These are phyloP conservation scores for Azorinus chamasolen DNA, from an alignment of 2,888 invertebrate species.

Conservation along the genomic window DNA sequence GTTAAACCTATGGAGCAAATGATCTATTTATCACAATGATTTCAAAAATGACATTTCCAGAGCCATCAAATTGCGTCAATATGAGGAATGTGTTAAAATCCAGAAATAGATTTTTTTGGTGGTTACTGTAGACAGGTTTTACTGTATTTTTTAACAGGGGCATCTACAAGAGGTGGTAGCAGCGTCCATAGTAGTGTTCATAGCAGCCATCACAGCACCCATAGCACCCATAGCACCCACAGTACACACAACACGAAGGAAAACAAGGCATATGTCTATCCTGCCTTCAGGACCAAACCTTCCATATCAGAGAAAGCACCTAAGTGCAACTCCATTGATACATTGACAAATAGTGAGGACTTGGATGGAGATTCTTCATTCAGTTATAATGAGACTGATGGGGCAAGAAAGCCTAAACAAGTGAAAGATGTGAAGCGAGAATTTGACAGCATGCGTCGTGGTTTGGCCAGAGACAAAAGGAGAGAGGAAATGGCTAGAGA, in stretches of 20 bases:
- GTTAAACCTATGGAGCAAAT: too few relatives aligned
- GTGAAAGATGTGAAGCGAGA: constrained; percentile 45
- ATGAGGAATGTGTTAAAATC: too few relatives aligned
- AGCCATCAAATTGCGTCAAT: too few relatives aligned
- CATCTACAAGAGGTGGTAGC: too few relatives aligned
- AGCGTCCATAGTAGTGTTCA: constrained; percentile 27
- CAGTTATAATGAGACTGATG: neutral
- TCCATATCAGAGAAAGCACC: constrained; percentile 49
- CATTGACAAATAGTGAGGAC: constrained; percentile 44
- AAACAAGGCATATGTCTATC: constrained; percentile 35
- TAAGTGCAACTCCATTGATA: constrained; percentile 54
- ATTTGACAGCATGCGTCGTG: constrained; percentile 49
- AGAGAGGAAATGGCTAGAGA: constrained; percentile 33
- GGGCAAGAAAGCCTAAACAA: constrained; percentile 37
- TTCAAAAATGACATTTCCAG: too few relatives aligned
- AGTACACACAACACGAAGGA: constrained; percentile 22
- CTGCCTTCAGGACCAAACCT: constrained; percentile 37
- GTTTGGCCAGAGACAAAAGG: constrained; percentile 33
- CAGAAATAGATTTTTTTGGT: too few relatives aligned
- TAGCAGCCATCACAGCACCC: constrained; percentile 47
- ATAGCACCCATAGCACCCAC: constrained; percentile 29
- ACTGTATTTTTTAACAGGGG: neutral
- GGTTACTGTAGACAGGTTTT: neutral
- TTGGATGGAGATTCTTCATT: constrained; percentile 14
- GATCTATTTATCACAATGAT: too few relatives aligned